A percentile compares a stretch with the other conserved stretches of the same genome.
Conservation (phyloP, 92 coral and sea anemone species). For the Parazoanthus atlanticus region DNA sequence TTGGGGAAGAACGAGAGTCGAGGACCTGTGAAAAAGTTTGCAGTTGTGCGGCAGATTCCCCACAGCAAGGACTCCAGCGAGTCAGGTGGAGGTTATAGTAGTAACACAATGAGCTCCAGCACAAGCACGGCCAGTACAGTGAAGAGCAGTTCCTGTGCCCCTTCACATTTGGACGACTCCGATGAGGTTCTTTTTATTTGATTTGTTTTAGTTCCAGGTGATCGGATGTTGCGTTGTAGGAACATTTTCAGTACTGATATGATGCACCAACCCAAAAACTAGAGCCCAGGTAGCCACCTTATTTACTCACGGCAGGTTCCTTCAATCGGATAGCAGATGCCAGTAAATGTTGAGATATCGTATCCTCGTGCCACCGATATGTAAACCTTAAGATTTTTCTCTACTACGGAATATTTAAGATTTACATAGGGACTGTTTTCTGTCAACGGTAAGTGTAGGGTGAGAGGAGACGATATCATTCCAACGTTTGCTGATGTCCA, state of each 20-base stretch:
- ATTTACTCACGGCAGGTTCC: no score
- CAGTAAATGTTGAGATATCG: no score
- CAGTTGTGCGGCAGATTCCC: slow-evolving; percentile 92
- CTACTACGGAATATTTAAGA: no score
- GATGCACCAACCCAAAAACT: no score
- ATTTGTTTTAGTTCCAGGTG: slow-evolving; percentile 14
- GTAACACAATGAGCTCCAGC: slow-evolving; percentile 91
- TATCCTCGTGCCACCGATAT: no score
- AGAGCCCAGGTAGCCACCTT: no score
- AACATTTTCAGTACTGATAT: neutral
- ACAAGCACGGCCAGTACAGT: slow-evolving; percentile 98
- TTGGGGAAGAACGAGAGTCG: slow-evolving; percentile 78
- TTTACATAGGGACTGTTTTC: no score
- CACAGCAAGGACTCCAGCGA: slow-evolving; percentile 79
- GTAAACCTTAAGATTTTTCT: no score
- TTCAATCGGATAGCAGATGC: no score
- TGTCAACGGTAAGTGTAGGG: no score
- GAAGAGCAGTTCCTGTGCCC: slow-evolving; percentile 94
- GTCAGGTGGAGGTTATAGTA: slow-evolving; percentile 75
- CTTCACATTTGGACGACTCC: slow-evolving; percentile 75
- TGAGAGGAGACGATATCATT: no score
- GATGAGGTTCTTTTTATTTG: slow-evolving; percentile 64
- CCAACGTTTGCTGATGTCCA: no score
- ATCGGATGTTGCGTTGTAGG: neutral
- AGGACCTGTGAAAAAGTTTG: slow-evolving; percentile 92